Conservation (phyloP, 2,113 vertebrate species). For the Xiphophorus maculatus region DNA sequence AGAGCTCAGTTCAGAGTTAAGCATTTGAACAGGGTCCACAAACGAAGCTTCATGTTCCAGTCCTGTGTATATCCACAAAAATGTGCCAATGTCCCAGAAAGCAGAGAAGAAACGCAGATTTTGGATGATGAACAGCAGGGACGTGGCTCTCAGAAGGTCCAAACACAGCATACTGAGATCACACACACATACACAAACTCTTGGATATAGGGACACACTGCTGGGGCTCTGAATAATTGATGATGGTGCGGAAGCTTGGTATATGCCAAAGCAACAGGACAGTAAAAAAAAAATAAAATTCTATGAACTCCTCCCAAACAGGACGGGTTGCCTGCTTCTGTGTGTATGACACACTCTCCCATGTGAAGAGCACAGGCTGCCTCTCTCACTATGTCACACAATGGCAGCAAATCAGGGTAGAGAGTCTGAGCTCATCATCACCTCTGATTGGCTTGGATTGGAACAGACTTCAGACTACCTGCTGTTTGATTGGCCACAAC, state of each 20-base stretch:
- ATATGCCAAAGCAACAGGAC: conserved; percentile 84
- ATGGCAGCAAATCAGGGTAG: conserved; percentile 81
- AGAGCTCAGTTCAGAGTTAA: conserved; percentile 19
- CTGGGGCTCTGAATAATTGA: conserved; percentile 86
- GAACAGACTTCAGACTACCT: conserved; percentile 64
- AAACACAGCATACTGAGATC: conserved; percentile 52
- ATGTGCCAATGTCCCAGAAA: conserved; percentile 26
- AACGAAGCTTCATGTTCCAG: conserved; percentile 18
- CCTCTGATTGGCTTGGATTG: conserved; percentile 80
- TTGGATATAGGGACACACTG: conserved; percentile 38
- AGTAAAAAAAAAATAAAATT: conserved; percentile 77
- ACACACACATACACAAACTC: conserved; percentile 11
- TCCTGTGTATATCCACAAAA: conserved; percentile 36
- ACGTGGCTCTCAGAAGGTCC: conserved; percentile 39
- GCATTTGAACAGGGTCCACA: conserved; percentile 13
- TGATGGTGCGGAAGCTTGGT: conserved; percentile 74
- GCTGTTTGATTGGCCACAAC: conserved; percentile 65
- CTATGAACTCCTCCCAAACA: conserved; percentile 89
- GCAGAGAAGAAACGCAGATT: conserved; percentile 22
- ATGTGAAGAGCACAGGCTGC: conserved; percentile 77
- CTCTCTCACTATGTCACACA: conserved; percentile 68
- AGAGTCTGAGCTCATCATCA: conserved; percentile 63
- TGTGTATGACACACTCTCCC: conserved; percentile 75
- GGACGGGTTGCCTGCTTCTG: conserved; percentile 77
- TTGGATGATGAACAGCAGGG: conserved; percentile 26